Percentiles rank a stretch among this genome's conserved stretches.
These are phyloP conservation scores for Harmothoe impar DNA, from an alignment of 2,888 invertebrate species.

Conservation along the genomic window DNA sequence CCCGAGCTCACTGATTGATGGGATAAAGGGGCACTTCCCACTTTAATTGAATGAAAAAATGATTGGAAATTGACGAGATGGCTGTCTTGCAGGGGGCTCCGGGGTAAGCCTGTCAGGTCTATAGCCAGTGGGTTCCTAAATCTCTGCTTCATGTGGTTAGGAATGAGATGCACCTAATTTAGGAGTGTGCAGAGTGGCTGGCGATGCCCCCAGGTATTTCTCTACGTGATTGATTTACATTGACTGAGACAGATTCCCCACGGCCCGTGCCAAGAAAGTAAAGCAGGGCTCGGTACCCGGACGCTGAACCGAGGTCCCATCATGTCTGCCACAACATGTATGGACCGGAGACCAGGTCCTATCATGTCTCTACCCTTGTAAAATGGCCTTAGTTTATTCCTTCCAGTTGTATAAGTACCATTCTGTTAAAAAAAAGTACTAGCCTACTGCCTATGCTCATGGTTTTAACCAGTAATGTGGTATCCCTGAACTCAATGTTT, in stretches of 20 bases:
- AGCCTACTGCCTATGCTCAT: too few relatives aligned
- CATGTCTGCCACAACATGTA: too few relatives aligned
- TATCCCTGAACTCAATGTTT: too few relatives aligned
- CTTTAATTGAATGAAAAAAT: constrained; percentile 29
- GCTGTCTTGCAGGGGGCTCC: not conserved
- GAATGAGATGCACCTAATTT: not conserved
- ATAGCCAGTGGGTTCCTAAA: not conserved
- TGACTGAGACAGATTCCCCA: not conserved
- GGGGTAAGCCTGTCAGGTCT: not conserved
- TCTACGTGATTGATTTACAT: constrained; percentile 9
- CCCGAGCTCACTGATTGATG: not conserved
- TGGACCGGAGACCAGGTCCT: too few relatives aligned
- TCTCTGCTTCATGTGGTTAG: not conserved
- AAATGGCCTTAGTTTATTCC: too few relatives aligned
- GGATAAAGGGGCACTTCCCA: not conserved
- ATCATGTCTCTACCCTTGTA: too few relatives aligned
- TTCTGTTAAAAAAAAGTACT: too few relatives aligned
- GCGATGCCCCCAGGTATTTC: not conserved
- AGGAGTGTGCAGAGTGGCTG: not conserved
- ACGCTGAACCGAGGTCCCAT: too few relatives aligned
- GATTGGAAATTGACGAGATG: not conserved
- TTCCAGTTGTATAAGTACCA: too few relatives aligned
- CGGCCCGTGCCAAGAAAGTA: not conserved
- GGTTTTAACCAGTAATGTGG: too few relatives aligned
- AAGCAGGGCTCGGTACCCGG: not conserved